These are phyloP conservation scores for Cassiopea andromeda DNA, from an alignment of 30 jellyfish, hydroid and myxozoan species.

Conservation along the genomic window DNA sequence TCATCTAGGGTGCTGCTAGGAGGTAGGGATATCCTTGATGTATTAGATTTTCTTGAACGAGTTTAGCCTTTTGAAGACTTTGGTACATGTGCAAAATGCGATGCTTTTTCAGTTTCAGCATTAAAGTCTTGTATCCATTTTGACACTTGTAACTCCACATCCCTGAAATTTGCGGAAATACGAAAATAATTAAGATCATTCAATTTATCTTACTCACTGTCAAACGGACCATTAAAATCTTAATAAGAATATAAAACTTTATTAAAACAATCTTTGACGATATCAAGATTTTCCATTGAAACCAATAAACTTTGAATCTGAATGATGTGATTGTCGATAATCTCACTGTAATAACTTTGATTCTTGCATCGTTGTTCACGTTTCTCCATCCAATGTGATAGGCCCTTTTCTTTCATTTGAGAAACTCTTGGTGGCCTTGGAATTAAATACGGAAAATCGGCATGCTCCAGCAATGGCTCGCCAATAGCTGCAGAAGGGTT, in stretches of 20 bases:
- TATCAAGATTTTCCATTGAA: constrained; percentile 10
- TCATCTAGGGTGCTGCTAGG: constrained; percentile 30
- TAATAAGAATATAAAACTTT: constrained; percentile 25
- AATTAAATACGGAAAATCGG: no score
- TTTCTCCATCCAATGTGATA: constrained; percentile 23
- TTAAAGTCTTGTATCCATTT: constrained; percentile 20
- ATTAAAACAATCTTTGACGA: constrained; percentile 19
- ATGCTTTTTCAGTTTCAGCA: constrained; percentile 7
- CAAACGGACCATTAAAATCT: constrained; percentile 35
- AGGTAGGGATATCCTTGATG: neutral
- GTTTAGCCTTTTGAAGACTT: constrained; percentile 46
- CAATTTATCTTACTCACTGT: constrained; percentile 21
- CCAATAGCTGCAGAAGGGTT: no score
- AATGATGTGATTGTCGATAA: constrained; percentile 5
- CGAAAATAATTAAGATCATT: neutral
- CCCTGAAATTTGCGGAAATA: neutral
- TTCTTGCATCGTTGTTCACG: constrained; percentile 22
- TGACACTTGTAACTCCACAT: constrained; percentile 29
- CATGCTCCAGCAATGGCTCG: no score
- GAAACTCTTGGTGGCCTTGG: constrained; percentile 28
- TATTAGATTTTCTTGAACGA: constrained; percentile 38
- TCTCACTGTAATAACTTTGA: constrained; percentile 33
- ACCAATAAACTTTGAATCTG: constrained; percentile 18
- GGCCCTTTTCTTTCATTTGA: constrained; percentile 39
- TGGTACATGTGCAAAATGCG: neutral